Evolutionary conservation across 2,888 invertebrate genomes (phyloP), one percentile per base, ranked within the genome.

Genomic region (Spilarctia lutea): DNA sequence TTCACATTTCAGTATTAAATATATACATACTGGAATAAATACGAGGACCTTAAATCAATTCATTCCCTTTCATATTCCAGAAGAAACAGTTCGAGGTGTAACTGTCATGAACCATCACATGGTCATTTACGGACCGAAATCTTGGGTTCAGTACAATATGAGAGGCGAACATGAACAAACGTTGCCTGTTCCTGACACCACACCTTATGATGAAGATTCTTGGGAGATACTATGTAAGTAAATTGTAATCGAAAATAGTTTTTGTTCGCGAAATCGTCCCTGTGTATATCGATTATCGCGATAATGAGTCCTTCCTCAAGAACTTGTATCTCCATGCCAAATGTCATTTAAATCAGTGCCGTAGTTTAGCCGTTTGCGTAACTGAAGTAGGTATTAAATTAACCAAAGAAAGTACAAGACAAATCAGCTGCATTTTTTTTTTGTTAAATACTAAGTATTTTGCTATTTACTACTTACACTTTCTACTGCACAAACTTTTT

Each of bases 61-160:
- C 11, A 42, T 11, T 42, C 2, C 13, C 1, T 20, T 52, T 39
- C n/a, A 45, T 67, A 39, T 73, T 81, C 10, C 75, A 95, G 95
- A 93, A 1, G 95, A 96, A 79, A 95, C 95, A 7, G 96, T 96
- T 0, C 91, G 95, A 11, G 96, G 96, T 0, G 94, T 96, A 0
- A 90, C 87, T 24, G 94, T 95, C 0, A 83, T 96, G 18, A 96
- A 95, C 81, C 96, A 95, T 71, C 96, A 96, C 79, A 96, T 98
- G 84, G 97, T 98, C 81, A 97, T 99, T 71, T 98, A 98, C 88
- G 98, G 98, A 0, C 97, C 97, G 18, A 93, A 96, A 18, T 97
- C 97, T 75, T 98, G 98, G 98, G 97, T 97, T 13, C 96, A 96
- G 82, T 98, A 97, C 89, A 97, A 97, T 89, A 97, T 98, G 96